A percentile compares a stretch with the other conserved stretches of the same genome.
phyloP scores from a whole-genome alignment of 92 coral and sea anemone genomes.

The Zoanthus sansibaricus region DNA sequence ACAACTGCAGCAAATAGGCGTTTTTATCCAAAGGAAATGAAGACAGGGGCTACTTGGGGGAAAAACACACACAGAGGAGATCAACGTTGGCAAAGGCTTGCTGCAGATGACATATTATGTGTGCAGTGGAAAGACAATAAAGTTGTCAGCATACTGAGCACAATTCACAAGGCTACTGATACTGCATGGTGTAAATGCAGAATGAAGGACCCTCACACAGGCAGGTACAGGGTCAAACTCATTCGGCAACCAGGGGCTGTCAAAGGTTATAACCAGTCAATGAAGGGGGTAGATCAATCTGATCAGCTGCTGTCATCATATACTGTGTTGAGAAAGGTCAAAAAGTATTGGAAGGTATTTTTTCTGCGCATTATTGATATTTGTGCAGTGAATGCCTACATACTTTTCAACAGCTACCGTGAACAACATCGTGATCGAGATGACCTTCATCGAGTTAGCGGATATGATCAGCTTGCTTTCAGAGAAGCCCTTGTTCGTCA shows the following conservation, averaged over 20 bases:
- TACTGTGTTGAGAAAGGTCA: slow-evolving; percentile 32
- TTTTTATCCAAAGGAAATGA: slow-evolving; percentile 29
- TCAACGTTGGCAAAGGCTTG: slow-evolving; percentile 22
- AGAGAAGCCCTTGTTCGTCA: slow-evolving; percentile 8
- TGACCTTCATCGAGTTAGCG: neutral
- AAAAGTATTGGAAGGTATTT: slow-evolving; percentile 53
- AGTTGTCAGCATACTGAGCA: no score
- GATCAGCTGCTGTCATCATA: slow-evolving; percentile 44
- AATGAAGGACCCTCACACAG: slow-evolving; percentile 2
- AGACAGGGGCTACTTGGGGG: slow-evolving; percentile 26
- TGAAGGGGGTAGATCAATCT: slow-evolving; percentile 28
- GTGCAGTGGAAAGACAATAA: neutral
- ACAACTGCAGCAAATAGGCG: slow-evolving; percentile 27
- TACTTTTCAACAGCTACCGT: slow-evolving; percentile 11
- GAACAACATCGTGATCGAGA: slow-evolving; percentile 2
- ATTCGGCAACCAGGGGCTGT: slow-evolving; percentile 22
- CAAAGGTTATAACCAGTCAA: slow-evolving; percentile 27
- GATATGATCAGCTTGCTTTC: neutral
- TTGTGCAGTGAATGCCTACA: slow-evolving; percentile 41
- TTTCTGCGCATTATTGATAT: slow-evolving; percentile 58
- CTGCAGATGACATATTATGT: slow-evolving; percentile 8
- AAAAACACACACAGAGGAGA: slow-evolving; percentile 26
- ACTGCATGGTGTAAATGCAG: neutral
- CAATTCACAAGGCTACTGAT: neutral
- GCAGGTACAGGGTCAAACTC: slow-evolving; percentile 29